Conservation (phyloP, 2,113 vertebrate species). For the Diphyllodes magnificus region DNA sequence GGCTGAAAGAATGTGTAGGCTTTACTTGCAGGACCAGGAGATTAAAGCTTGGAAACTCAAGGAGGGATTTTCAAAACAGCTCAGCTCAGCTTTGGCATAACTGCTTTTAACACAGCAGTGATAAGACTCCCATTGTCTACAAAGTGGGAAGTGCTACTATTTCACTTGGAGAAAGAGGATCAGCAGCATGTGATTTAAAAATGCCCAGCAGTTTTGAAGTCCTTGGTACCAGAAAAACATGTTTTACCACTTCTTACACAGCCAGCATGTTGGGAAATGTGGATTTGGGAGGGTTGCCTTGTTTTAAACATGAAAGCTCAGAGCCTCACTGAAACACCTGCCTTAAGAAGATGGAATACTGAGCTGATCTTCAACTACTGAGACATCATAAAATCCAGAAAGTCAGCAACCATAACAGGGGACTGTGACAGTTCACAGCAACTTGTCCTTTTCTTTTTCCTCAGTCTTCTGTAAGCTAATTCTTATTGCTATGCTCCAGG, state of each 20-base stretch:
- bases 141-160: not conserved
- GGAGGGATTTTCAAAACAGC: constrained; percentile 21
- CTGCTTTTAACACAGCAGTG: not conserved
- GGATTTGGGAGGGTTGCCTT: not conserved
- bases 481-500: not conserved
- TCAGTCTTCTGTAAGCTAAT: not conserved
- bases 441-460: not conserved
- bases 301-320: not conserved
- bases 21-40: not conserved
- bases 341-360: not conserved
- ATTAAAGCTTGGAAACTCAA: constrained; percentile 1
- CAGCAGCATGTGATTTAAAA: not conserved
- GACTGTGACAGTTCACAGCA: not conserved
- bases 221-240: not conserved
- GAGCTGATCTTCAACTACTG: not conserved
- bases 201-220: not conserved
- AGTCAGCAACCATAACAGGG: not conserved
- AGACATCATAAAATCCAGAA: not conserved
- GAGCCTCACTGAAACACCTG: not conserved
- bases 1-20: not conserved
- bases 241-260: not conserved
- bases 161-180: not conserved
- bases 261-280: not conserved
- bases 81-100: not conserved
- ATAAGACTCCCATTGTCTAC: constrained; percentile 23